These are phyloP conservation scores for Ia io DNA, from an alignment of 2,113 vertebrate species.

Conservation along the genomic window DNA sequence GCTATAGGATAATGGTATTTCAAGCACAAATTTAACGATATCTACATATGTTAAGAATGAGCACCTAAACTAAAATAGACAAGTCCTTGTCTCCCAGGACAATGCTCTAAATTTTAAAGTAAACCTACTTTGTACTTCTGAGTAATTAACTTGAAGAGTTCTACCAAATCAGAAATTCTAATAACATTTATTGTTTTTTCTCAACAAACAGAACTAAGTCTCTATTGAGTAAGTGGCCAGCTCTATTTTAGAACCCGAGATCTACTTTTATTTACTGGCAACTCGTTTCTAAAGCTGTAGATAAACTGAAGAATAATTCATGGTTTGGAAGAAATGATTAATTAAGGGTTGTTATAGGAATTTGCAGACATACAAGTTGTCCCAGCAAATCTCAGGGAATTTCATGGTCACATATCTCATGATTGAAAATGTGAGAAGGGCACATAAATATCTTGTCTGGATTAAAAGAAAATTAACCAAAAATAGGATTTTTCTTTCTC, in stretches of 20 bases:
- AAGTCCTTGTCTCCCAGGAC: background rate
- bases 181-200: background rate
- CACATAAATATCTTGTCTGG: background rate
- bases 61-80: background rate
- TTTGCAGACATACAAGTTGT: background rate
- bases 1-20: background rate
- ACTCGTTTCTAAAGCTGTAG: conserved; percentile 1
- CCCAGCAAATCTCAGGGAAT: background rate
- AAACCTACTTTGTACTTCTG: background rate
- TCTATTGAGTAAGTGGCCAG: too few relatives aligned
- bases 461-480: background rate
- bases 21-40: background rate
- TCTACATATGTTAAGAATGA: background rate
- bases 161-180: background rate
- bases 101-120: background rate
- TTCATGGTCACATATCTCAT: background rate
- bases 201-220: background rate
- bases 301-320: background rate
- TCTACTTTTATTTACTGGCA: background rate
- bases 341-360: background rate
- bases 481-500: background rate
- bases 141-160: background rate
- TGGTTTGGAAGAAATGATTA: background rate
- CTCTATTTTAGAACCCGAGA: background rate
- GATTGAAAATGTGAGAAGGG: background rate